These are phyloP conservation scores for Anabacerthia variegaticeps DNA, from an alignment of 2,797 vertebrate species.

Conservation along the genomic window DNA sequence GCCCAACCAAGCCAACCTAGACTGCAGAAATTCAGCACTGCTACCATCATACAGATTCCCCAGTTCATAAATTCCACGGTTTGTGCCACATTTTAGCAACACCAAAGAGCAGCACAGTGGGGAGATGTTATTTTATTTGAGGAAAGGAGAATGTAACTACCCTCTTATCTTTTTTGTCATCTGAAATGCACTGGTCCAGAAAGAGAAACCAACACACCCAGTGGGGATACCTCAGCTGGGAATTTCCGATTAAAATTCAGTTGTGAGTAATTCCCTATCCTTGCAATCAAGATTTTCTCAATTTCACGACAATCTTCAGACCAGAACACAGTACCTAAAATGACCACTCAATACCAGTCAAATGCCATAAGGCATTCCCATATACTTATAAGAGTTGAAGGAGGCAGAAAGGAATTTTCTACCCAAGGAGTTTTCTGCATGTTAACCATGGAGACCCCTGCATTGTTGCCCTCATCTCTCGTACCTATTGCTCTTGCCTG, in stretches of 20 bases:
- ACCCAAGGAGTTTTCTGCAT: neutral
- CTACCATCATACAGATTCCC: neutral
- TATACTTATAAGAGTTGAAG: neutral
- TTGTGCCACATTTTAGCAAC: neutral
- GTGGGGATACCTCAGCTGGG: neutral
- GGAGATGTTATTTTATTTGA: rapidly evolving
- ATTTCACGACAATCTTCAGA: neutral
- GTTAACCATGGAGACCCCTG: neutral
- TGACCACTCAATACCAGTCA: neutral
- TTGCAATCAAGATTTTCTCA: neutral
- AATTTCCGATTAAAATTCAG: neutral
- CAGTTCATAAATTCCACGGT: neutral
- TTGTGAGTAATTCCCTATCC: neutral
- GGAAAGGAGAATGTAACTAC: neutral
- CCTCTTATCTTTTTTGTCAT: neutral
- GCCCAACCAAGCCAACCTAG: neutral
- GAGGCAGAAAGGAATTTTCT: neutral
- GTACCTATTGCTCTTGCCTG: neutral
- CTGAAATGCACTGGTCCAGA: neutral
- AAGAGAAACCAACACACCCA: neutral
- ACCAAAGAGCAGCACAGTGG: neutral
- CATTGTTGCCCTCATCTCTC: neutral
- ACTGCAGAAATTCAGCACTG: neutral
- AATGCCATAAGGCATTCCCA: neutral
- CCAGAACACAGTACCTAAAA: neutral